A percentile compares a stretch with the other conserved stretches of the same genome.
phyloP scores from a whole-genome alignment of 2,797 vertebrate species.

The Gastrophryne carolinensis region DNA sequence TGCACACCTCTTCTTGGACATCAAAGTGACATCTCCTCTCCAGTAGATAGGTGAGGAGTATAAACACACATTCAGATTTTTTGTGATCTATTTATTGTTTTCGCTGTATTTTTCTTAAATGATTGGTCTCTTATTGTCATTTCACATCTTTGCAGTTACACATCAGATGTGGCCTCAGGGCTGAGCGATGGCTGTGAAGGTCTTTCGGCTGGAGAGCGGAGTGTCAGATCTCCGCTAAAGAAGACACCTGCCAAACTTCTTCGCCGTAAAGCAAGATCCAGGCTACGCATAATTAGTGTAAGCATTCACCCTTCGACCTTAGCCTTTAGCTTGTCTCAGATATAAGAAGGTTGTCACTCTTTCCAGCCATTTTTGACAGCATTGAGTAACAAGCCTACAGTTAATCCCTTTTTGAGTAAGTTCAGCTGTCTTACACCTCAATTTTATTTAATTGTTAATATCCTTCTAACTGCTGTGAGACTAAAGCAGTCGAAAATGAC shows the following conservation, averaged over 20 bases:
- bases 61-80: too few species aligned
- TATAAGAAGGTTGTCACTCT: background rate
- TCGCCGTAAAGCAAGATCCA: slow-evolving; percentile 80
- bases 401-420: too few species aligned
- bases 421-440: too few species aligned
- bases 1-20: slow-evolving; percentile 62
- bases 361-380: too few species aligned
- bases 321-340: background rate
- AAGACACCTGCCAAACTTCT: slow-evolving; percentile 70
- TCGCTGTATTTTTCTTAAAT: background rate
- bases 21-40: slow-evolving; percentile 81
- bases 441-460: too few species aligned
- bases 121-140: accelerated
- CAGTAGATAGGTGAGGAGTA: slow-evolving; percentile 81
- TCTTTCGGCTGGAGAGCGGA: slow-evolving; percentile 69
- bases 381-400: too few species aligned
- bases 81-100: background rate
- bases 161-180: slow-evolving; percentile 85
- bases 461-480: too few species aligned
- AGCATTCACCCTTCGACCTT: slow-evolving; percentile 18
- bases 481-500: too few species aligned
- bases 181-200: slow-evolving; percentile 84
- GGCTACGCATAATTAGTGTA: slow-evolving; percentile 87
- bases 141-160: slow-evolving; percentile 66
- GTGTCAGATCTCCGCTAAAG: slow-evolving; percentile 62